Evolutionary conservation across 23 tunicate genomes (phyloP).

Genomic region (Corella eumyota): DNA sequence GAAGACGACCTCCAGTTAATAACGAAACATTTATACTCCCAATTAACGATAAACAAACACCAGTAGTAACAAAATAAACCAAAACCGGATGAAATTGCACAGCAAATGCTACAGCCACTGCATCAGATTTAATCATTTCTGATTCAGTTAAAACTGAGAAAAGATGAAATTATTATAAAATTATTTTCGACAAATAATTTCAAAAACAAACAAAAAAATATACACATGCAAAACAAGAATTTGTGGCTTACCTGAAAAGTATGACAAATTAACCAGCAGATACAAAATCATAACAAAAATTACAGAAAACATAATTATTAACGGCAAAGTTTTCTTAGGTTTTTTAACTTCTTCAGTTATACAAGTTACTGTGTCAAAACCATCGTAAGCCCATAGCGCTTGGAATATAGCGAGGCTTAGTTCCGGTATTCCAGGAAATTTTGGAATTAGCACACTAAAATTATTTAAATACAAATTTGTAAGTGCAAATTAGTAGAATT

Average conservation of each 20-base stretch:
- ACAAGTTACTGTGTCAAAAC: constrained; percentile 64
- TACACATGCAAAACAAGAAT: background rate
- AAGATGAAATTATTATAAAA: background rate
- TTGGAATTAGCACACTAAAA: background rate
- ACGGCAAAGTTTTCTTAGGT: constrained; percentile 55
- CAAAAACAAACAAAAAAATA: background rate
- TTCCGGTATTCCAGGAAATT: constrained; percentile 20
- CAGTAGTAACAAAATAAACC: constrained; percentile 57
- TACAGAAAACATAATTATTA: constrained; percentile 46
- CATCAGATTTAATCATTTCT: constrained; percentile 66
- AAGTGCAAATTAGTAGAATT: too few species aligned
- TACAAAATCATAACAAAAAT: constrained; percentile 50
- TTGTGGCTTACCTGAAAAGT: constrained; percentile 58
- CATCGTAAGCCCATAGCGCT: constrained; percentile 96
- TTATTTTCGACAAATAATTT: background rate
- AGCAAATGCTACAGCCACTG: constrained; percentile 82
- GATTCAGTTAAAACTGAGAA: constrained; percentile 57
- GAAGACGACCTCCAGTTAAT: constrained; percentile 65
- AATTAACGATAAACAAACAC: constrained; percentile 82
- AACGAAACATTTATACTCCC: constrained; percentile 69
- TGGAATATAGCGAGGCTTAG: constrained; percentile 67
- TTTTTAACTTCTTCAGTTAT: constrained; percentile 95
- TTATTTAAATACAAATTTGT: too few species aligned
- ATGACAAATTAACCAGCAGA: constrained; percentile 63
- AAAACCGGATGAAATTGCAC: constrained; percentile 59